Percentiles rank a stretch among this genome's conserved stretches.
These are phyloP conservation scores for Sphaeramia orbicularis DNA, from an alignment of 2,797 vertebrate genomes.

Conservation along the genomic window DNA sequence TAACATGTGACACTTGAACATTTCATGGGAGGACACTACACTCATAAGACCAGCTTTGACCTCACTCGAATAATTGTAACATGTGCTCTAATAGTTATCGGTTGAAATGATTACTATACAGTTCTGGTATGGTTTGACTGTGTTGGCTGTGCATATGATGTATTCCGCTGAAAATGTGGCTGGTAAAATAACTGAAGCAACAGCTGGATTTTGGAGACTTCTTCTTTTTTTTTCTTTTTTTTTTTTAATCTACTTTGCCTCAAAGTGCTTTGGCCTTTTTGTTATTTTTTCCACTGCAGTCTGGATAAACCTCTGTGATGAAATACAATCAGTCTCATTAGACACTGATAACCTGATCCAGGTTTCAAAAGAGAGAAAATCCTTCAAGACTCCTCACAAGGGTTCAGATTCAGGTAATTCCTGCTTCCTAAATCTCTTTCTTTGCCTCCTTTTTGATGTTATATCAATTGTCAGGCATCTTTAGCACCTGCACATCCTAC, in stretches of 20 bases:
- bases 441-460: slow-evolving; percentile 6
- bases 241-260: slow-evolving; percentile 25
- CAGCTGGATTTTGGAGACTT: slow-evolving; percentile 12
- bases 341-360: slow-evolving; percentile 13
- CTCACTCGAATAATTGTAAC: no score
- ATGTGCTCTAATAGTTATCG: neutral
- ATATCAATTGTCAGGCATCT: slow-evolving; percentile 6
- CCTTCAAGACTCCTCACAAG: neutral
- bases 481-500: slow-evolving; percentile 24
- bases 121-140: slow-evolving; percentile 7
- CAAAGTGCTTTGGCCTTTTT: slow-evolving; percentile 20
- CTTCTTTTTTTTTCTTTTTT: neutral
- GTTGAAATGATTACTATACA: neutral
- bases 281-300: slow-evolving; percentile 25
- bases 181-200: slow-evolving; percentile 37
- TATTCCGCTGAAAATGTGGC: neutral
- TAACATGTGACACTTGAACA: no score
- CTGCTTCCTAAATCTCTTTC: slow-evolving; percentile 2
- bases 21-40: no score
- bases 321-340: slow-evolving; percentile 30
- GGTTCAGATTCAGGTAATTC: slow-evolving; percentile 9
- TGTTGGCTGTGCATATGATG: neutral
- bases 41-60: no score
- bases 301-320: slow-evolving; percentile 13
- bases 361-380: slow-evolving; percentile 9